Base-by-base conservation (phyloP, 1,140 invertebrate species). In the Druon quercuslanigerum region DNA sequence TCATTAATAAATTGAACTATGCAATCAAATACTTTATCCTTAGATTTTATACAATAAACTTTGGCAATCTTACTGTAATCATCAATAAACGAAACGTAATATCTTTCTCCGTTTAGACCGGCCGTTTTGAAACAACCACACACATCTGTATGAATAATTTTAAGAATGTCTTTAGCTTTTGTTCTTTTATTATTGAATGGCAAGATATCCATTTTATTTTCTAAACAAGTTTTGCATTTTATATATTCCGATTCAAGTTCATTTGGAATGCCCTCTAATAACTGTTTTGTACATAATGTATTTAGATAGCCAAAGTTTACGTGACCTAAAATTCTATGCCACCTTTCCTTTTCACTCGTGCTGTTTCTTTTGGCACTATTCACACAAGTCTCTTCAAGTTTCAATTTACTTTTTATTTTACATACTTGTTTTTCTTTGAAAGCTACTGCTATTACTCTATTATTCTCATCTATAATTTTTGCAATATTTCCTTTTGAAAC, bases 91-190 rank as follows among this genome's bases (percentile, higher is more conserved):
- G 25, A 25, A 25, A 25, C 1, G 3, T 2, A 25, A 25, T 25
- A 25, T 25, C 3, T 25, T 25, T 25, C 25, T 2, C 3, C 3
- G 3, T 25, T 25, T 3, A 25, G 3, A 25, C 25, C 25, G 1
- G 3, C 25, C 3, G 25, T 25, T 25, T 25, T 25, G 25, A 25
- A 25, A 25, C n/a, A n/a, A n/a, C n/a, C n/a, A 82, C 84, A 88
- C 1, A 89, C 60, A 76, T 90, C 87, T 4, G 79, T 79, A 70
- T 89, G 86, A 6, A 88, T 76, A 3, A 86, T 46, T 50, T 87
- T 70, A 33, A 87, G 60, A 25, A 87, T 16, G 6, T 73, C 8
- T 66, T 77, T 73, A 6, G 76, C 72, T 77, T 60, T 77, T 40
- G 17, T 16, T 73, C 72, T 11, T 33, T 71, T 76, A 14, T 76